phyloP scores from a whole-genome alignment of 2,113 vertebrate genomes.

The Plestiodon gilberti region DNA sequence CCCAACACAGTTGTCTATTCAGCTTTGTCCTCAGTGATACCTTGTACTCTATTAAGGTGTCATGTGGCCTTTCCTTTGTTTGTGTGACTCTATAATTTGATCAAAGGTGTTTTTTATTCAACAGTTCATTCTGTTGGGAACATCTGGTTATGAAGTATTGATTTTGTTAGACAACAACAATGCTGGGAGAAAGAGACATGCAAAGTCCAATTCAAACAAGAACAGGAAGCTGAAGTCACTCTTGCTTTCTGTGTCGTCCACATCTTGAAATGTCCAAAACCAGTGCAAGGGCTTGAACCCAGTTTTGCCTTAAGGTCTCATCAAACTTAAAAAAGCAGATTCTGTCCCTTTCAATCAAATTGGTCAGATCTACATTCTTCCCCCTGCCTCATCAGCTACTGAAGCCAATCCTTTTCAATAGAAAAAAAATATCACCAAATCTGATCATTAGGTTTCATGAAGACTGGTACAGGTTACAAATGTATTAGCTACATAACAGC shows the following conservation, averaged over 20 bases:
- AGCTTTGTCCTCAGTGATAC: not conserved
- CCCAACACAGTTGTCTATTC: not conserved
- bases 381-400: not conserved
- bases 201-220: not conserved
- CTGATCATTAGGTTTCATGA: not conserved
- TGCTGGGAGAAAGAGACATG: too few species aligned
- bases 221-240: not conserved
- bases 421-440: not conserved
- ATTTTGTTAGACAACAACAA: too few species aligned
- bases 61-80: not conserved
- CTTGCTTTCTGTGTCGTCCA: not conserved
- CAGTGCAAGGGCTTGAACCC: not conserved
- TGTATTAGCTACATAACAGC: too few species aligned
- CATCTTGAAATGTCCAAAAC: not conserved
- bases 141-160: too few species aligned
- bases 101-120: not conserved
- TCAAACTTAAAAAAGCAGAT: not conserved
- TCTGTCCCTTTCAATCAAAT: not conserved
- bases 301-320: not conserved
- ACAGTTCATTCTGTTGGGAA: not conserved
- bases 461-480: too few species aligned
- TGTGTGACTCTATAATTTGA: not conserved
- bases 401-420: constrained; percentile 3
- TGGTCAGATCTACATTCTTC: not conserved
- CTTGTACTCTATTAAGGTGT: not conserved